phyloP scores from a whole-genome alignment of 2,797 vertebrate genomes.

The Pristis pectinata region DNA sequence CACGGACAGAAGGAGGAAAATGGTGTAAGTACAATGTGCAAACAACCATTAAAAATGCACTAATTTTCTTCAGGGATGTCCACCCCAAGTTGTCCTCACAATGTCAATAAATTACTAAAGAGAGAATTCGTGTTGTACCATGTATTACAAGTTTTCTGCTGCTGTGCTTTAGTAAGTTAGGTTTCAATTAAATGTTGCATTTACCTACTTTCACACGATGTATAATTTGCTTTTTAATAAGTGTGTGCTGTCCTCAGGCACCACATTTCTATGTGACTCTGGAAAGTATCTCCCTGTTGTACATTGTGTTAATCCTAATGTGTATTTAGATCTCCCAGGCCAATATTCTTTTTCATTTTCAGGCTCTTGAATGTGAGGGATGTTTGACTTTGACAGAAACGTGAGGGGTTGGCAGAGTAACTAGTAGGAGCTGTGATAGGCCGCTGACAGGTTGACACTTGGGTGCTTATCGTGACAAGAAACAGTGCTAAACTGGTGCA shows the following conservation, averaged over 20 bases:
- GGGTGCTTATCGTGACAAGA: slow-evolving; percentile 48
- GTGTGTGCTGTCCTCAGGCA: not conserved
- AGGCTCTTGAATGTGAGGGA: not conserved
- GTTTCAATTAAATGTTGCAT: not conserved
- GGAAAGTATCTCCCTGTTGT: not conserved
- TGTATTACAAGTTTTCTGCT: not conserved
- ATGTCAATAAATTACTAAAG: not conserved
- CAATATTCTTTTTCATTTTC: not conserved
- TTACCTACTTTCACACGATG: not conserved
- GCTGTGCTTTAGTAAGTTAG: not conserved
- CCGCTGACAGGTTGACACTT: slow-evolving; percentile 48
- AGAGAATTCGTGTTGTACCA: not conserved
- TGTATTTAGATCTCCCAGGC: slow-evolving; percentile 1
- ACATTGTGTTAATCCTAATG: slow-evolving; percentile 25
- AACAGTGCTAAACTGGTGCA: slow-evolving; percentile 44
- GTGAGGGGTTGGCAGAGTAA: slow-evolving; percentile 7
- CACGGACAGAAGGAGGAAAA: not conserved
- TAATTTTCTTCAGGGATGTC: not conserved
- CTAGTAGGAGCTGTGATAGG: slow-evolving; percentile 40
- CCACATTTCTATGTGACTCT: not conserved
- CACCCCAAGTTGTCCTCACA: not conserved
- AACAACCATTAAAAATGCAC: not conserved
- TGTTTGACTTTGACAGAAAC: slow-evolving; percentile 31
- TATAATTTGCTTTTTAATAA: not conserved
- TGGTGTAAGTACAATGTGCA: not conserved